These are phyloP conservation scores for human (Homo sapiens) DNA, from an alignment of 2,113 vertebrate species.

Conservation along the genomic window GRCh38 chr3:77084501-77085000, in stretches of 20 bases:
- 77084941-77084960: conserved; percentile 42
- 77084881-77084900: not conserved
- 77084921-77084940: not conserved
- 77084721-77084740: conserved; percentile 59
- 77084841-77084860: conserved; percentile 42
- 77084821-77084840: conserved; percentile 25
- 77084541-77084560: not conserved
- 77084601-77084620: conserved; percentile 14
- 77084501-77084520: conserved; percentile 6
- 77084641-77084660: conserved; percentile 35
- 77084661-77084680: conserved; percentile 59
- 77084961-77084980: conserved; percentile 55
- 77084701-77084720: not conserved
- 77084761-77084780: conserved; percentile 31
- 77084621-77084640: conserved; percentile 38
- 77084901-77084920: conserved; percentile 49
- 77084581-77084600: conserved; percentile 12
- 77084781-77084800: conserved; percentile 49
- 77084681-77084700: conserved; percentile 52
- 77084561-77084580: not conserved
- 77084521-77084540: conserved; percentile 35
- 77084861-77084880: conserved; percentile 24
- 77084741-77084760: conserved; percentile 55
- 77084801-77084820: conserved; percentile 55
- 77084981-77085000: conserved; percentile 5